phyloP scores from a whole-genome alignment of 2,888 invertebrate genomes.

The Cactoblastis cactorum region DNA sequence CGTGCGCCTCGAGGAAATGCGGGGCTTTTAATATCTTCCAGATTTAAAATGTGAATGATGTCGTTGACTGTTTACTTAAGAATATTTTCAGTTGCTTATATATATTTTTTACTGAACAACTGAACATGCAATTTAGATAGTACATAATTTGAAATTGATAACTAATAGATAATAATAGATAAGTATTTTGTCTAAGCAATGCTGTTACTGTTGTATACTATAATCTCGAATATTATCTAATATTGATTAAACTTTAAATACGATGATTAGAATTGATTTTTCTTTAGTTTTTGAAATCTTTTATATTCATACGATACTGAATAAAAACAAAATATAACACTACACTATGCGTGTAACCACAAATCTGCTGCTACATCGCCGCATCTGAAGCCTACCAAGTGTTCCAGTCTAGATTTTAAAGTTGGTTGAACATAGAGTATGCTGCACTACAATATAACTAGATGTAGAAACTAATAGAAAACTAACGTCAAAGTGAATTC shows the following conservation, averaged over 20 bases:
- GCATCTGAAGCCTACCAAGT: conserved; percentile 21
- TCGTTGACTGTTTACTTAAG: background rate
- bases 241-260: background rate
- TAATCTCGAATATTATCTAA: background rate
- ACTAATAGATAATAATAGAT: background rate
- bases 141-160: background rate
- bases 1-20: conserved; percentile 8
- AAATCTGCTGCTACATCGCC: conserved; percentile 13
- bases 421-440: conserved; percentile 2
- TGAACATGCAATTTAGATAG: background rate
- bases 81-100: background rate
- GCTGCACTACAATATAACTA: background rate
- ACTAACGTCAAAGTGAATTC: background rate
- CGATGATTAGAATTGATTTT: background rate
- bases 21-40: background rate
- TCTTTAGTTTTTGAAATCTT: background rate
- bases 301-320: background rate
- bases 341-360: background rate
- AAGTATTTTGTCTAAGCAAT: background rate
- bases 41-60: background rate
- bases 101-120: background rate
- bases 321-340: background rate
- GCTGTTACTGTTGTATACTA: background rate
- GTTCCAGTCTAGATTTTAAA: conserved; percentile 17
- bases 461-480: background rate